Evolutionary conservation across 2,888 invertebrate species (phyloP).

Genomic region (Cyclophora punctaria): DNA sequence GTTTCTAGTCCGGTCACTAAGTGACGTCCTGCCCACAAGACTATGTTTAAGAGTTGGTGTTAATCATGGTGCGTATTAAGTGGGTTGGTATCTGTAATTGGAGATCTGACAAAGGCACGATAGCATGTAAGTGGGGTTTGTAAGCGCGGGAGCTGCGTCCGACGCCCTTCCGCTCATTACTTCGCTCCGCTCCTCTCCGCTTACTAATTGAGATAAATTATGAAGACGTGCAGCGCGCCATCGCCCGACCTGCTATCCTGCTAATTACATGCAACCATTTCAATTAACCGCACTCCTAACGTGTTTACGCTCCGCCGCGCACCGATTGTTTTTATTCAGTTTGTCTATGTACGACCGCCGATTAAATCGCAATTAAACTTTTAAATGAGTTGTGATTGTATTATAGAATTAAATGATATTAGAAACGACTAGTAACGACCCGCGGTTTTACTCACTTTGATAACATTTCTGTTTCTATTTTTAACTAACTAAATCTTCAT

Average conservation of each 20-base stretch:
- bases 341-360: slow-evolving; percentile 33
- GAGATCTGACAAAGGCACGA: no score
- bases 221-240: slow-evolving; percentile 63
- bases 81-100: no score
- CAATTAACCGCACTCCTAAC: slow-evolving; percentile 47
- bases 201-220: slow-evolving; percentile 72
- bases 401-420: no score
- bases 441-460: no score
- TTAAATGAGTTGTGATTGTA: slow-evolving; percentile 27
- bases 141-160: slow-evolving; percentile 24
- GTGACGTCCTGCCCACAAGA: background rate
- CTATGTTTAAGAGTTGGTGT: background rate
- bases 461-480: no score
- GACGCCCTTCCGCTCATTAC: slow-evolving; percentile 67
- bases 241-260: slow-evolving; percentile 50
- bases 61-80: no score
- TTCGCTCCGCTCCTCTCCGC: slow-evolving; percentile 27
- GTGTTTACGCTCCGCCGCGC: slow-evolving; percentile 30
- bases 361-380: slow-evolving; percentile 39
- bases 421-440: no score
- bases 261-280: slow-evolving; percentile 67
- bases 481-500: no score
- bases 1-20: no score
- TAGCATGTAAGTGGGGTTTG: background rate
- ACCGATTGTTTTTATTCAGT: slow-evolving; percentile 34